Conservation (phyloP, 1,140 invertebrate genomes). For the Drosophila mauritiana region DNA sequence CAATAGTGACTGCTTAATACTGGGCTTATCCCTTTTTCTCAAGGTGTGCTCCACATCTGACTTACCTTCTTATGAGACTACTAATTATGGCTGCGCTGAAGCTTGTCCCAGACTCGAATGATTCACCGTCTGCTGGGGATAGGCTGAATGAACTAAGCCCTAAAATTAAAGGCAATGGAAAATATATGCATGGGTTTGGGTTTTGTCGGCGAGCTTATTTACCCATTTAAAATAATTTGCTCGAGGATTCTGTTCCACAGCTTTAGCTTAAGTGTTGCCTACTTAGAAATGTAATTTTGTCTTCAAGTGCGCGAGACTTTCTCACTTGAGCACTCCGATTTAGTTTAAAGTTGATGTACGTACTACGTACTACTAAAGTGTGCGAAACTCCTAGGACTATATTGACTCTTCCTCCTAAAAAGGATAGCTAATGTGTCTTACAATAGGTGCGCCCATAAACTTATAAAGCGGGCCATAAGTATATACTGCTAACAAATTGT, state of each 20-base stretch:
- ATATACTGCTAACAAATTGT: conserved; percentile 62
- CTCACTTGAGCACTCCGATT: conserved; percentile 17
- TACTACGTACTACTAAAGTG: conserved; percentile 18
- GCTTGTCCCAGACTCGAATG: conserved; percentile 26
- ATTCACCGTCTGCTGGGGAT: conserved; percentile 19
- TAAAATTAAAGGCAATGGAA: conserved; percentile 33
- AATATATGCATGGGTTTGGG: conserved; percentile 11
- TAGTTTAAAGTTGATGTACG: conserved; percentile 14
- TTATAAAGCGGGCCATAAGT: conserved; percentile 22
- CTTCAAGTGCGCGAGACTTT: conserved; percentile 5
- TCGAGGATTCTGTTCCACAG: conserved; percentile 5
- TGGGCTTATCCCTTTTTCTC: conserved; percentile 39
- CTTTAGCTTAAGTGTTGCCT: conserved; percentile 41
- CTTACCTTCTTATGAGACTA: conserved; percentile 49
- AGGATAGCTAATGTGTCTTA: conserved; percentile 32
- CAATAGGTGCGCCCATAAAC: conserved; percentile 31
- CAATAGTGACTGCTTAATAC: conserved; percentile 57
- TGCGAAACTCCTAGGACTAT: conserved; percentile 11
- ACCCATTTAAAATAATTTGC: conserved; percentile 32
- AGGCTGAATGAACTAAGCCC: conserved; percentile 8
- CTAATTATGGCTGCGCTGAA: conserved; percentile 62
- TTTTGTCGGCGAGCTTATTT: conserved; percentile 47
- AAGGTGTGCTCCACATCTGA: conserved; percentile 51
- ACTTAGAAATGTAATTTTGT: conserved; percentile 51
- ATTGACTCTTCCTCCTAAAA: conserved; percentile 3